A percentile compares a stretch with the other conserved stretches of the same genome.
phyloP scores from a whole-genome alignment of 2,888 invertebrate genomes.

The Athalia circularis region DNA sequence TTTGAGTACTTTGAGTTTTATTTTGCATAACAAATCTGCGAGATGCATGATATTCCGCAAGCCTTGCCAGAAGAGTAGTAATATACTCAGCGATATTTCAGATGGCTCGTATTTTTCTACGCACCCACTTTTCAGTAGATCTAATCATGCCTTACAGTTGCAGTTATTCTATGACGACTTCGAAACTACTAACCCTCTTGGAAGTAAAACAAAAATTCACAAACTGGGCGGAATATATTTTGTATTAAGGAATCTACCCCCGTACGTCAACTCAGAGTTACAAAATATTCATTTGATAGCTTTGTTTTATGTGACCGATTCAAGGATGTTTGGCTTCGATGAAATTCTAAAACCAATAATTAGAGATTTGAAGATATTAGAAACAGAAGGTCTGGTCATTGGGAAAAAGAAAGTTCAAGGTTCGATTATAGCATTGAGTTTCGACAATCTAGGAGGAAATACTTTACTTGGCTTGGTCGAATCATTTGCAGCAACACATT shows the following conservation, averaged over 20 bases:
- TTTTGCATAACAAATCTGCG: slow-evolving; percentile 17
- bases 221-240: slow-evolving; percentile 47
- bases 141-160: slow-evolving; percentile 39
- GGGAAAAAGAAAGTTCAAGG: slow-evolving; percentile 30
- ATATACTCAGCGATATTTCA: slow-evolving; percentile 24
- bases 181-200: slow-evolving; percentile 50
- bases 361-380: slow-evolving; percentile 47
- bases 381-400: slow-evolving; percentile 43
- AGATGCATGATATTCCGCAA: neutral
- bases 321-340: slow-evolving; percentile 35
- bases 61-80: neutral
- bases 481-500: slow-evolving; percentile 46
- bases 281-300: slow-evolving; percentile 46
- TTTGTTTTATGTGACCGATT: slow-evolving; percentile 47
- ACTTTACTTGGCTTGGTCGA: slow-evolving; percentile 45
- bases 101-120: slow-evolving; percentile 40
- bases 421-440: slow-evolving; percentile 45
- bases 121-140: slow-evolving; percentile 32
- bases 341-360: slow-evolving; percentile 43
- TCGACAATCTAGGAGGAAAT: slow-evolving; percentile 50
- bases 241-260: slow-evolving; percentile 43
- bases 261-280: slow-evolving; percentile 43
- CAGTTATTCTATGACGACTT: slow-evolving; percentile 51
- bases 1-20: slow-evolving; percentile 41
- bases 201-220: slow-evolving; percentile 47